phyloP scores from a whole-genome alignment of 1,140 invertebrate genomes.

The Telenomus remus region DNA sequence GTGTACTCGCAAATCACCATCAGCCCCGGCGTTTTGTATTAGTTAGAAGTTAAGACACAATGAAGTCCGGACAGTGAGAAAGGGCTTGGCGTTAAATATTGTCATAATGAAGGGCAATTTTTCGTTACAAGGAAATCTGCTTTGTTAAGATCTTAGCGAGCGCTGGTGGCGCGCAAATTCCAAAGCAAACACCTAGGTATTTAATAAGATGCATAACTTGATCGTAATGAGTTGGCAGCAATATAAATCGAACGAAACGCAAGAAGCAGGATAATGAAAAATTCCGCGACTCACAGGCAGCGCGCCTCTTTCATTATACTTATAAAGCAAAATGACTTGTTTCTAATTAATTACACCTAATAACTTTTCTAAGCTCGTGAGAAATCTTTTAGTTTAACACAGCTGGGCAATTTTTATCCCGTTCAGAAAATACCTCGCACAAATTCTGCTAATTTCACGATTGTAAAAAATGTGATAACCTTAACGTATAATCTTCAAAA shows the following conservation, averaged over 20 bases:
- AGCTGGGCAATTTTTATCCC: neutral
- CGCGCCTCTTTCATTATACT: conserved; percentile 33
- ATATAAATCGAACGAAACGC: conserved; percentile 55
- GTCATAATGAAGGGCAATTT: conserved; percentile 46
- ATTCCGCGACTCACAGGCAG: conserved; percentile 31
- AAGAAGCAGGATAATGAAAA: conserved; percentile 45
- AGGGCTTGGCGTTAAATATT: conserved; percentile 16
- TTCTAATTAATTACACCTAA: conserved; percentile 33
- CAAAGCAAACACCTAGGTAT: conserved; percentile 58
- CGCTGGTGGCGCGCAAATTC: conserved; percentile 41
- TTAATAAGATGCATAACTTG: conserved; percentile 61
- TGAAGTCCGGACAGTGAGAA: conserved; percentile 10
- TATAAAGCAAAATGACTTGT: conserved; percentile 31
- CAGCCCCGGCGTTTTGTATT: neutral
- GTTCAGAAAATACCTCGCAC: too few relatives aligned
- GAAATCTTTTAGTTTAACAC: neutral
- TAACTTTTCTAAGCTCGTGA: neutral
- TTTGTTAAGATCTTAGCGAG: conserved; percentile 44
- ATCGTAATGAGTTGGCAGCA: conserved; percentile 53
- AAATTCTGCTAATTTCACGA: too few relatives aligned
- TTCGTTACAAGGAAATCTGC: conserved; percentile 51
- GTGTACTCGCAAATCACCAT: neutral
- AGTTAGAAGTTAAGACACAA: conserved; percentile 20
- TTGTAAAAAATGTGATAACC: too few relatives aligned
- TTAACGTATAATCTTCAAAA: too few relatives aligned